Evolutionary conservation across 2,888 invertebrate species (phyloP).

Genomic region (Adela reaumurella): DNA sequence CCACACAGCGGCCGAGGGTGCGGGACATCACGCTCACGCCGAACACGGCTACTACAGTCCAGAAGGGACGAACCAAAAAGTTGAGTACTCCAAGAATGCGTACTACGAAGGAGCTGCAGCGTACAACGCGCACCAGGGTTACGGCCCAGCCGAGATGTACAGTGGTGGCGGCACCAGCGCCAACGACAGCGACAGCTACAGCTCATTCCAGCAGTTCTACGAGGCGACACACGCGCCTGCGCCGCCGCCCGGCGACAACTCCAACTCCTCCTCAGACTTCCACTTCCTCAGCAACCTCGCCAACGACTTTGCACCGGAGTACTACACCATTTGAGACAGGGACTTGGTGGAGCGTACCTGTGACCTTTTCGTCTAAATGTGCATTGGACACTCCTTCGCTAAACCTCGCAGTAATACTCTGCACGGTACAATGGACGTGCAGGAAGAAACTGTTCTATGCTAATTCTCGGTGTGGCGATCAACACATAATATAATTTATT

Average conservation of each 20-base stretch:
- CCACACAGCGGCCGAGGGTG: slow-evolving; percentile 40
- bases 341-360: slow-evolving; percentile 52
- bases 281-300: slow-evolving; percentile 90
- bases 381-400: background rate
- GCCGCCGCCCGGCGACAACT: slow-evolving; percentile 64
- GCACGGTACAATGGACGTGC: no score
- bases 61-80: slow-evolving; percentile 21
- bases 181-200: slow-evolving; percentile 64
- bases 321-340: slow-evolving; percentile 67
- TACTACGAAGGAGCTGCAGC: slow-evolving; percentile 36
- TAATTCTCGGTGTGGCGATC: background rate
- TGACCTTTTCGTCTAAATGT: slow-evolving; percentile 45
- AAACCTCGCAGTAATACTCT: no score
- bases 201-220: slow-evolving; percentile 70
- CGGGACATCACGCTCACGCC: slow-evolving; percentile 38
- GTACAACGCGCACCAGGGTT: slow-evolving; percentile 14
- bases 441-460: background rate
- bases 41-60: slow-evolving; percentile 15
- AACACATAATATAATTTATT: background rate
- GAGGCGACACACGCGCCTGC: slow-evolving; percentile 49
- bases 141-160: slow-evolving; percentile 15
- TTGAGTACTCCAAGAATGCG: slow-evolving; percentile 46
- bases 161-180: slow-evolving; percentile 45
- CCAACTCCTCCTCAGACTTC: slow-evolving; percentile 90
- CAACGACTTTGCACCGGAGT: slow-evolving; percentile 90